Evolutionary conservation across 2,888 invertebrate genomes (phyloP).

Genomic region (Clostera curtula): DNA sequence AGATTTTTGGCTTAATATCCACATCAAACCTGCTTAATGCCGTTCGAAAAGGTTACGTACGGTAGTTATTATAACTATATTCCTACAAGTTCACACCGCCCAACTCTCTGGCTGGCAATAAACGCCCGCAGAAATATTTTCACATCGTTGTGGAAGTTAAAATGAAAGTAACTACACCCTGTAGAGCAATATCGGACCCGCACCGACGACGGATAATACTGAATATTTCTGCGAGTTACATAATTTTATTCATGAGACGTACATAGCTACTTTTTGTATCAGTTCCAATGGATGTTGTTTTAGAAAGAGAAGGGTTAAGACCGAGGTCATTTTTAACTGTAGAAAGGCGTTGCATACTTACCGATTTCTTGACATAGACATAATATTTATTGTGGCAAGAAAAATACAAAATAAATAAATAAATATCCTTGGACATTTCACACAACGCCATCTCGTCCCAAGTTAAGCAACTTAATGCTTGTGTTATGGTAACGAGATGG

Average conservation of each 20-base stretch:
- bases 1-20: too few relatives aligned
- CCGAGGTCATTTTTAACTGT: too few relatives aligned
- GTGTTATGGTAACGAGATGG: too few relatives aligned
- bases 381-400: too few relatives aligned
- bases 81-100: slow-evolving; percentile 32
- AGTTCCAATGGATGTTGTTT: too few relatives aligned
- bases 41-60: slow-evolving; percentile 17
- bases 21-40: slow-evolving; percentile 15
- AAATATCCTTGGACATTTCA: too few relatives aligned
- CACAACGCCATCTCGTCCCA: too few relatives aligned
- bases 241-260: slow-evolving; percentile 65
- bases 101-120: slow-evolving; percentile 61
- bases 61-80: slow-evolving; percentile 31
- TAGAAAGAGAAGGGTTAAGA: too few relatives aligned
- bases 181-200: slow-evolving; percentile 54
- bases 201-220: slow-evolving; percentile 52
- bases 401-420: too few relatives aligned
- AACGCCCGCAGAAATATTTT: slow-evolving; percentile 68
- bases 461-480: too few relatives aligned
- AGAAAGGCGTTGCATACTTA: too few relatives aligned
- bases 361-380: too few relatives aligned
- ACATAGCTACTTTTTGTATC: slow-evolving; percentile 42
- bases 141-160: slow-evolving; percentile 72
- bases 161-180: slow-evolving; percentile 70
- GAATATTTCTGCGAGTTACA: slow-evolving; percentile 56